Conservation (phyloP, 1,140 invertebrate species). For the Trichogramma pretiosum region DNA sequence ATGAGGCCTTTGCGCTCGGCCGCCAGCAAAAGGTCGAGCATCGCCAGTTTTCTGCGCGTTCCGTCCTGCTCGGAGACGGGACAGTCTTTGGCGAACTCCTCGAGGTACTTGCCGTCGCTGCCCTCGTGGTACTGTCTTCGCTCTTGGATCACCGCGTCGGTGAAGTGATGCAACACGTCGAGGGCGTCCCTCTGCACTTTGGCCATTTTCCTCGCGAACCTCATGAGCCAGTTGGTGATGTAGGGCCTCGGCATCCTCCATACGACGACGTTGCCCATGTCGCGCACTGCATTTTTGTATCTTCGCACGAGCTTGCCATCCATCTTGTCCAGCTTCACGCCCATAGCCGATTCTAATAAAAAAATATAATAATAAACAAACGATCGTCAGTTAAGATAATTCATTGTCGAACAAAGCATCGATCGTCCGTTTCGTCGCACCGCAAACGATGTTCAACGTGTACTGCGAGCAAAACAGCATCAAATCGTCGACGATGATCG, state of each 20-base stretch:
- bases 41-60: constrained; percentile 52
- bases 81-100: neutral
- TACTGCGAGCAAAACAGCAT: constrained; percentile 60
- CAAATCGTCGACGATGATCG: constrained; percentile 49
- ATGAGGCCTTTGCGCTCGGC: constrained; percentile 46
- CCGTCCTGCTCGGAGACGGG: neutral
- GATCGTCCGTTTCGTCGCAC: constrained; percentile 49
- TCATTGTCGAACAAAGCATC: neutral
- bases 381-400: neutral
- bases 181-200: neutral
- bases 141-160: constrained; percentile 27
- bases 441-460: constrained; percentile 72
- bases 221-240: constrained; percentile 23
- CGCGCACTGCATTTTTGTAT: constrained; percentile 14
- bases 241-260: constrained; percentile 49
- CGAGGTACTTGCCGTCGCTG: constrained; percentile 16
- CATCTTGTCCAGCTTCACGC: constrained; percentile 56
- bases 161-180: neutral
- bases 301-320: constrained; percentile 32
- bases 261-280: constrained; percentile 14
- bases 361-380: neutral
- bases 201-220: neutral
- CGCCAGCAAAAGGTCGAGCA: constrained; percentile 69
- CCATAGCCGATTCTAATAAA: constrained; percentile 70
- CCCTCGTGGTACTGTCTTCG: constrained; percentile 25